Percentiles rank a stretch among this genome's conserved stretches.
These are phyloP conservation scores for Mythimna ferrago DNA, from an alignment of 2,888 invertebrate genomes.

Conservation along the genomic window DNA sequence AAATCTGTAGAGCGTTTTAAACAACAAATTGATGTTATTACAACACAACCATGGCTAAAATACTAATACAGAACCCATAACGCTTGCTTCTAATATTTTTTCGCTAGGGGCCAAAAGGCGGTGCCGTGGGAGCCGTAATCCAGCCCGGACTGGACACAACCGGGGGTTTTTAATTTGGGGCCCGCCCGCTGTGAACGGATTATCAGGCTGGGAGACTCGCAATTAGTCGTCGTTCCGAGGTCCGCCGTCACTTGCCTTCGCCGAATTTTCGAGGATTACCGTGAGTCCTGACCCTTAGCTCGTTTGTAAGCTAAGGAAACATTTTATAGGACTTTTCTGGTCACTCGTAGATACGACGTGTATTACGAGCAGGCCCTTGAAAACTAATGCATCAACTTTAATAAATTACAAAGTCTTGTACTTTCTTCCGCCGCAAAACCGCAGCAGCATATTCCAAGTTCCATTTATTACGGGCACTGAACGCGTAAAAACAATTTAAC, in stretches of 20 bases:
- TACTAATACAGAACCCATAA: conserved; percentile 42
- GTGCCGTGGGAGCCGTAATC: conserved; percentile 83
- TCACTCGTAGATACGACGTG: conserved; percentile 10
- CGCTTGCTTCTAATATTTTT: conserved; percentile 49
- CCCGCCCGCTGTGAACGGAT: conserved; percentile 89
- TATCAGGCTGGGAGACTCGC: conserved; percentile 83
- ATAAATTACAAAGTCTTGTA: conserved; percentile 27
- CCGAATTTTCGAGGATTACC: conserved; percentile 77
- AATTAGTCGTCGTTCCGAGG: conserved; percentile 85
- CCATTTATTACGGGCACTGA: conserved; percentile 61
- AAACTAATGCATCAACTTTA: conserved; percentile 7
- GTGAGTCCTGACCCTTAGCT: conserved; percentile 64
- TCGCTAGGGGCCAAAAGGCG: conserved; percentile 65
- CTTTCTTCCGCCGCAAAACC: conserved; percentile 53
- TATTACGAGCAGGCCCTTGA: conserved; percentile 10
- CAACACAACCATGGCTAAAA: neutral
- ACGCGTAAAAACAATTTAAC: conserved; percentile 67
- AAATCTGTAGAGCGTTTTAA: neutral
- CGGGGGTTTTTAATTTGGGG: conserved; percentile 88
- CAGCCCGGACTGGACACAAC: conserved; percentile 78
- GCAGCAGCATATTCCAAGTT: conserved; percentile 56
- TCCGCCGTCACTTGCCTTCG: conserved; percentile 72
- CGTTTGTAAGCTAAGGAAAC: conserved; percentile 57
- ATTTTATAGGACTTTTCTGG: conserved; percentile 28
- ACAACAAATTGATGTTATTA: neutral